These are phyloP conservation scores for Macheiramphus alcinus DNA, from an alignment of 2,113 vertebrate species.

Conservation along the genomic window DNA sequence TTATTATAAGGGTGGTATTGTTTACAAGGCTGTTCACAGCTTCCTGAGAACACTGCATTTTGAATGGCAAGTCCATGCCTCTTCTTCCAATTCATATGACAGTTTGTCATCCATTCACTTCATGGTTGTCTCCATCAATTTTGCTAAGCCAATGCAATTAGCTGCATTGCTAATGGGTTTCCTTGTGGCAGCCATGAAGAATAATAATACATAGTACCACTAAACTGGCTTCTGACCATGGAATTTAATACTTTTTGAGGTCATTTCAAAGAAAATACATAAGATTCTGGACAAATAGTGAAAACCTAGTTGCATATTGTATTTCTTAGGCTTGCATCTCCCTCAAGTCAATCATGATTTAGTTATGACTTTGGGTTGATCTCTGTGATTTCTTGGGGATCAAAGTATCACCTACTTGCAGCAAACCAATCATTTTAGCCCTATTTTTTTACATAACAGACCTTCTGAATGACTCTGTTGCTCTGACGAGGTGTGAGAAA, in stretches of 20 bases:
- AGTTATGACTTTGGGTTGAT: not conserved
- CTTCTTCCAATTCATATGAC: not conserved
- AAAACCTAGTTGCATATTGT: not conserved
- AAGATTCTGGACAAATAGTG: not conserved
- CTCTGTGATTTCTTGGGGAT: not conserved
- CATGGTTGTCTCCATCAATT: not conserved
- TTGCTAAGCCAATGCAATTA: not conserved
- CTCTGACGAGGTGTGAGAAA: not conserved
- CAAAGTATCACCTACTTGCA: not conserved
- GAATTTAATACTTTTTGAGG: not conserved
- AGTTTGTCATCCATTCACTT: not conserved
- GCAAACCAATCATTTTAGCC: not conserved
- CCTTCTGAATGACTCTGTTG: not conserved
- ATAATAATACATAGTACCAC: not conserved
- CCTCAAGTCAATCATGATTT: not conserved
- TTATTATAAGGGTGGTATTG: not conserved
- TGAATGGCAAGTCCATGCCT: not conserved
- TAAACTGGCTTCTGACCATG: not conserved
- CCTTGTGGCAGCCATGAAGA: not conserved
- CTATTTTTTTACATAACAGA: not conserved
- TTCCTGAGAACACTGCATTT: not conserved
- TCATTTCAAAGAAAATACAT: not conserved
- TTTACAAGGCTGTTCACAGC: not conserved
- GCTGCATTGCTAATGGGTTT: not conserved
- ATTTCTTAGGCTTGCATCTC: not conserved